Conservation (phyloP, 2,797 vertebrate species). For the Scomberomorus guttatus region DNA sequence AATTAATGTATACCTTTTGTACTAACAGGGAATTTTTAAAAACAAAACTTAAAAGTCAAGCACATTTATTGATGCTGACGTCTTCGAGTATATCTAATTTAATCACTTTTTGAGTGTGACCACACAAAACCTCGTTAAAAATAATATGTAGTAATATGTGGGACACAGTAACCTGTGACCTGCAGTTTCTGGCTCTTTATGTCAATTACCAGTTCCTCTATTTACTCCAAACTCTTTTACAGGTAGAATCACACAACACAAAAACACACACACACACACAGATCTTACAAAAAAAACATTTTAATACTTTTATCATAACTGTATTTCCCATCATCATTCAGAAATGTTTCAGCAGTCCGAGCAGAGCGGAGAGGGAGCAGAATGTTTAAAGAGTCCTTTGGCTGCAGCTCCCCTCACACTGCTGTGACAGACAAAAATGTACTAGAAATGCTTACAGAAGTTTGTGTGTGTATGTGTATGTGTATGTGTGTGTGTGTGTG, state of each 20-base stretch:
- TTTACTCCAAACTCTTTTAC: not conserved
- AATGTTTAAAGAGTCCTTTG: constrained; percentile 80
- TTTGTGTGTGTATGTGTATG: constrained; percentile 24
- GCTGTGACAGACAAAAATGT: constrained; percentile 56
- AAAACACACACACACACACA: constrained; percentile 16
- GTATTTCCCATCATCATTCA: constrained; percentile 74
- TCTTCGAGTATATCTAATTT: not conserved
- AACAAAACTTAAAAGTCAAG: not conserved
- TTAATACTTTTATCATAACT: constrained; percentile 79
- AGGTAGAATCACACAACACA: constrained; percentile 6
- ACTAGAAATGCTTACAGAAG: constrained; percentile 76
- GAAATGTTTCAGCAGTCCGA: constrained; percentile 68
- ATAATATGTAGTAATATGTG: not conserved
- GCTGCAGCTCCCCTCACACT: constrained; percentile 75
- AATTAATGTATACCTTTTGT: not conserved
- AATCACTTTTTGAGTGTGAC: not conserved
- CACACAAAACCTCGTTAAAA: not conserved
- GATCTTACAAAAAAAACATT: constrained; percentile 78
- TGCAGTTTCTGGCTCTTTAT: not conserved
- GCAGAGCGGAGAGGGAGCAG: constrained; percentile 68
- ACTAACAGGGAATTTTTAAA: not conserved
- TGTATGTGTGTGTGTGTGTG: constrained; percentile 29
- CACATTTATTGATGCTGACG: not conserved
- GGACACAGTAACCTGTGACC: not conserved
- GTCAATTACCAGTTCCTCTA: not conserved